Evolutionary conservation across 2,888 invertebrate genomes (phyloP).

Genomic region (Hedya salicella): DNA sequence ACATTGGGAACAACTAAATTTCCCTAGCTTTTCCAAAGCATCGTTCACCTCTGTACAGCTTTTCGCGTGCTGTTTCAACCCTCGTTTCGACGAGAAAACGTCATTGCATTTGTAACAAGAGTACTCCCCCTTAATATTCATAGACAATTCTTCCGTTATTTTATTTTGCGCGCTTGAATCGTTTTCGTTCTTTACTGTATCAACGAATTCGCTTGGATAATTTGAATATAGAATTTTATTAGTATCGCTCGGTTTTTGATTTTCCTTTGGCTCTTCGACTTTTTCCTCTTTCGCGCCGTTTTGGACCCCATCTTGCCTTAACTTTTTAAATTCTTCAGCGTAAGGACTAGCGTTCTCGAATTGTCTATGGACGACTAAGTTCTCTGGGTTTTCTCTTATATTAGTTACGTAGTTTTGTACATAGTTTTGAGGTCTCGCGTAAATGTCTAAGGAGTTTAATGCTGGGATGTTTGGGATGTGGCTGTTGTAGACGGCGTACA

Average conservation of each 20-base stretch:
- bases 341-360: slow-evolving; percentile 69
- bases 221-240: slow-evolving; percentile 67
- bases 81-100: slow-evolving; percentile 70
- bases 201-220: slow-evolving; percentile 50
- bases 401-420: slow-evolving; percentile 62
- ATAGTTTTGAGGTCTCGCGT: slow-evolving; percentile 66
- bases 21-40: slow-evolving; percentile 65
- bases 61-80: slow-evolving; percentile 73
- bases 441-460: slow-evolving; percentile 63
- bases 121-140: slow-evolving; percentile 76
- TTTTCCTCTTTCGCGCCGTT: slow-evolving; percentile 55
- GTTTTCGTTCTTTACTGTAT: slow-evolving; percentile 57
- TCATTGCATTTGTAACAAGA: slow-evolving; percentile 73
- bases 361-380: slow-evolving; percentile 72
- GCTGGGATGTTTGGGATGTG: slow-evolving; percentile 62
- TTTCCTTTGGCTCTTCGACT: slow-evolving; percentile 72
- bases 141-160: slow-evolving; percentile 61
- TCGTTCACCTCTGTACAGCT: slow-evolving; percentile 58
- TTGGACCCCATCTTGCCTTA: slow-evolving; percentile 55
- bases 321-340: slow-evolving; percentile 67
- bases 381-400: slow-evolving; percentile 72
- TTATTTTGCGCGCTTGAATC: slow-evolving; percentile 60
- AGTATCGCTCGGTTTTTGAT: slow-evolving; percentile 68
- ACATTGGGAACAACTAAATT: slow-evolving; percentile 75
- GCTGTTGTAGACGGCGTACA: slow-evolving; percentile 66